A percentile compares a stretch with the other conserved stretches of the same genome.
phyloP scores from a whole-genome alignment of 1,140 invertebrate genomes.

The Galleria mellonella region DNA sequence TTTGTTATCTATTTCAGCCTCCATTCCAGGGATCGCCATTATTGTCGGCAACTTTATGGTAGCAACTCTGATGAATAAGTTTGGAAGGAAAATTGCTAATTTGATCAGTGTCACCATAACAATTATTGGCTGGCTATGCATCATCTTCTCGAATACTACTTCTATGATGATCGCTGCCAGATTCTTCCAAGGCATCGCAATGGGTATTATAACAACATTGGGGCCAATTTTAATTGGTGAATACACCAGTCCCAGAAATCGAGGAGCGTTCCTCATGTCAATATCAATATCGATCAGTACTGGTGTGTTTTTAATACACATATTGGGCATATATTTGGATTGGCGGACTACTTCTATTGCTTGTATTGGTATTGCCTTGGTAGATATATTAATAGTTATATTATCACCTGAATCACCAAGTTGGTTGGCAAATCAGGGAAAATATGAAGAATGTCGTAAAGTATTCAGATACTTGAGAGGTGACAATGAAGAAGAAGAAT shows the following conservation, averaged over 20 bases:
- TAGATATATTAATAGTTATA: conserved; percentile 1
- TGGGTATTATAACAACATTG: conserved; percentile 29
- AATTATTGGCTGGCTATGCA: conserved; percentile 27
- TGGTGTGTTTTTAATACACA: not conserved
- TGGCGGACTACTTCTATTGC: conserved; percentile 4
- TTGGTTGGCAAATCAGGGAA: conserved; percentile 11
- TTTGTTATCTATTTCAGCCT: conserved; percentile 3
- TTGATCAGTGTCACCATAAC: conserved; percentile 20
- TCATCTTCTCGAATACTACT: conserved; percentile 19
- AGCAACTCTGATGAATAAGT: conserved; percentile 30
- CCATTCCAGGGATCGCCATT: not conserved
- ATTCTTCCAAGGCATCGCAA: conserved; percentile 29
- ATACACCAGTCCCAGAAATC: conserved; percentile 32
- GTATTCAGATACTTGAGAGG: conserved; percentile 11
- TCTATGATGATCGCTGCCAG: conserved; percentile 20
- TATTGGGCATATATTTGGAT: not conserved
- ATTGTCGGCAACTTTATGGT: conserved; percentile 27
- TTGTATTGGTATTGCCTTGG: not conserved
- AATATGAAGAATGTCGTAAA: conserved; percentile 8
- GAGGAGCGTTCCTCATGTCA: conserved; percentile 10
- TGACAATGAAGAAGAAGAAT: conserved; percentile 11
- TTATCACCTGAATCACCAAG: conserved; percentile 18
- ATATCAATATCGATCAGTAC: not conserved
- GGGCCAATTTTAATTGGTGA: conserved; percentile 33
- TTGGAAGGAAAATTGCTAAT: conserved; percentile 28